A percentile compares a stretch with the other conserved stretches of the same genome.
These are phyloP conservation scores for Anarrhichthys ocellatus DNA, from an alignment of 2,113 vertebrate species.

Conservation along the genomic window DNA sequence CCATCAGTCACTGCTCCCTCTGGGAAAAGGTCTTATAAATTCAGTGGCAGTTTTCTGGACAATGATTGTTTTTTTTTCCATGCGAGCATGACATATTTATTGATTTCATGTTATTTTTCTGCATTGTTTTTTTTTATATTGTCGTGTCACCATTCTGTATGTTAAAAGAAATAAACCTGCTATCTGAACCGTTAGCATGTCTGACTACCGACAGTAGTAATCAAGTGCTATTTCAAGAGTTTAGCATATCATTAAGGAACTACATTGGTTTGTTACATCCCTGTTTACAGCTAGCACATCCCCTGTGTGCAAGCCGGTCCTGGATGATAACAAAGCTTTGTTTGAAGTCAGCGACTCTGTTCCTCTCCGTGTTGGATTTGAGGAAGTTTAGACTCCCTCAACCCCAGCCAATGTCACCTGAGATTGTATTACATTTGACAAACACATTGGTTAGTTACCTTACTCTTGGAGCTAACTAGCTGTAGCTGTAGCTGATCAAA, in stretches of 20 bases:
- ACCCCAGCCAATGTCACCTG: neutral
- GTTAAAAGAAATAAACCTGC: no score
- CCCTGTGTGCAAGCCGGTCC: no score
- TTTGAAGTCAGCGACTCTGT: no score
- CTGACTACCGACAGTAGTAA: neutral
- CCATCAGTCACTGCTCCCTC: conserved; percentile 69
- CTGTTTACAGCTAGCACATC: no score
- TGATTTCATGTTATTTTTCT: neutral
- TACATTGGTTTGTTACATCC: neutral
- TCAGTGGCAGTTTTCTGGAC: conserved; percentile 36
- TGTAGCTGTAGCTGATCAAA: no score
- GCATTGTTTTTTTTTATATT: neutral
- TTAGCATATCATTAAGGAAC: neutral
- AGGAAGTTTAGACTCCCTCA: no score
- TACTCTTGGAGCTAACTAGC: no score
- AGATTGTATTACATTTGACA: neutral
- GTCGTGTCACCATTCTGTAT: no score
- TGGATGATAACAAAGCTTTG: no score
- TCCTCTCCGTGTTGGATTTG: no score
- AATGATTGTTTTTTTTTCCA: conserved; percentile 30
- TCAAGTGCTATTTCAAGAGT: neutral
- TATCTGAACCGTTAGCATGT: neutral
- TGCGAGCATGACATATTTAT: conserved; percentile 10
- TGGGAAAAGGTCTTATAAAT: conserved; percentile 58
- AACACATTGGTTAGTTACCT: neutral